Evolutionary conservation across 2,113 vertebrate species (phyloP), one percentile per base, ranked within the genome.

Genomic region (Nerophis ophidion): DNA sequence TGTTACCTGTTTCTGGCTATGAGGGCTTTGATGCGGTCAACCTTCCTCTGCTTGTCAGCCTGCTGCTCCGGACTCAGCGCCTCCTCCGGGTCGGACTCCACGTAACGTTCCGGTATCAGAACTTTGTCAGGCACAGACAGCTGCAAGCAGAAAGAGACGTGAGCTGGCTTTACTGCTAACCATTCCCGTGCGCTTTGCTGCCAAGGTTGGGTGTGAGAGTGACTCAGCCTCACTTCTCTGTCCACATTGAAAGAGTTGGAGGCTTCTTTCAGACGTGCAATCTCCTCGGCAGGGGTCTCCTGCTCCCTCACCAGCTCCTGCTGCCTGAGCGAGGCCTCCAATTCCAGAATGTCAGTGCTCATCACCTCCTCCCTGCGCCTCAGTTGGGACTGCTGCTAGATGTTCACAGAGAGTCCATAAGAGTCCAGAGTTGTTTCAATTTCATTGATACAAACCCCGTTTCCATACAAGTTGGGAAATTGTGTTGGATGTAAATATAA

Each of bases 71-170:
- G 87, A 76, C 60, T 91, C 68, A 87, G 54, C 3, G 68, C 61
- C 72, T 91, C 92, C 78, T 93, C 92, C 4, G 92, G 88, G 65
- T 93, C 91, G 40, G 90, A 87, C 80, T 88, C 90, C 76, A 87
- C 84, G 65, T 88, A 86, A 68, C 86, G 84, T 82, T 92, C 87
- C 45, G 81, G 89, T 74, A 92, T 90, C 70, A 87, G 66, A 75
- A 89, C 75, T 80, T 85, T 89, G 64, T 90, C 93, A 34, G 86
- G 86, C 81, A 92, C 90, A 76, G 91, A 88, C 35, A 91, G 85
- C 94, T 95, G 63, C 15, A 66, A 65, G 35, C 53, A 36, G 15
- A 15, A n/a, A 8, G n/a, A 1, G 4, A 6, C 8, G 12, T 3
- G 8, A 38, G 26, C 26, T 36, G 7, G 12, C 13, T 19, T 17